Percentiles rank a stretch among this genome's conserved stretches.
phyloP scores from a whole-genome alignment of 64 coral and sea anemone genomes.

The Pachyseris speciosa region DNA sequence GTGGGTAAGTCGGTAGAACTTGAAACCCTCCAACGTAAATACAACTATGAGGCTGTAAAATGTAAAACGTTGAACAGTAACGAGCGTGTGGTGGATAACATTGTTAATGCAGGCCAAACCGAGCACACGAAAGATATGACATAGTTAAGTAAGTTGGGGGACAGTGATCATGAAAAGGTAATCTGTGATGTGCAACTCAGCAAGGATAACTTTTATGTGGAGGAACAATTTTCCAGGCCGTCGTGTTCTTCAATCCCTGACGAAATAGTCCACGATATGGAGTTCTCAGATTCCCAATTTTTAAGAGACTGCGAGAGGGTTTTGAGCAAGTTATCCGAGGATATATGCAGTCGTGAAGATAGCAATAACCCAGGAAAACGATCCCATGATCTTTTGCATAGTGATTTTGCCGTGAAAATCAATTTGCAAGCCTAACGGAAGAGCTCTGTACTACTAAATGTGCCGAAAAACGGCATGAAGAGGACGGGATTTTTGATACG shows the following conservation, averaged over 20 bases:
- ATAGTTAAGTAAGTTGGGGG: not conserved
- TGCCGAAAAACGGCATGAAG: too few relatives aligned
- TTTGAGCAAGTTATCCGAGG: not conserved
- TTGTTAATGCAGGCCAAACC: not conserved
- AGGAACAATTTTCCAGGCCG: not conserved
- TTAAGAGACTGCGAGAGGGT: not conserved
- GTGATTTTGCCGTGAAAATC: not conserved
- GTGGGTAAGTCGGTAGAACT: not conserved
- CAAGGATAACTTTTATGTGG: not conserved
- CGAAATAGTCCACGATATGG: not conserved
- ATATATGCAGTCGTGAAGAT: not conserved
- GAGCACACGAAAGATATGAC: too few relatives aligned
- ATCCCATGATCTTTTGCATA: not conserved
- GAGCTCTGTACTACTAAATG: not conserved
- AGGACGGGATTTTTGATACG: not conserved
- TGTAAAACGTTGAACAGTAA: not conserved
- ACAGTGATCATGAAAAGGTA: too few relatives aligned
- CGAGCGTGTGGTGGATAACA: not conserved
- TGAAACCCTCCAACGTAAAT: not conserved
- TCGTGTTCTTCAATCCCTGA: not conserved
- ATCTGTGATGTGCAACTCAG: not conserved
- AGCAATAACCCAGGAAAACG: not conserved
- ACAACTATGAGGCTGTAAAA: not conserved
- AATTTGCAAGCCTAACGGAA: not conserved
- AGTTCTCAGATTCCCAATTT: not conserved